Percentiles rank a stretch among this genome's conserved stretches.
These are phyloP conservation scores for Heliconius nattereri DNA, from an alignment of 1,140 invertebrate genomes.

Conservation along the genomic window DNA sequence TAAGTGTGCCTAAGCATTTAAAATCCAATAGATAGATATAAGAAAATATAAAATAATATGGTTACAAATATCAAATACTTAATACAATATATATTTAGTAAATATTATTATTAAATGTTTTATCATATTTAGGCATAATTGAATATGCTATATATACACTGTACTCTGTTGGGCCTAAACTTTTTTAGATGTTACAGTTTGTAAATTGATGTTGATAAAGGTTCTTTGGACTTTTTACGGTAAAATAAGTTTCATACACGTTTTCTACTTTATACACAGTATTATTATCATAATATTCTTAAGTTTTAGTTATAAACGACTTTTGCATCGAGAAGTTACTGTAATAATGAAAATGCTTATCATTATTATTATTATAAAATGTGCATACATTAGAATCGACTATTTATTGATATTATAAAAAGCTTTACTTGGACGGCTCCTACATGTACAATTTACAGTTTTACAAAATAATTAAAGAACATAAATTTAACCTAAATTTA, in stretches of 20 bases:
- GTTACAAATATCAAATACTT: neutral
- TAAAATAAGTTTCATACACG: conserved; percentile 17
- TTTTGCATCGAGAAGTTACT: neutral
- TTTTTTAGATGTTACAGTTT: neutral
- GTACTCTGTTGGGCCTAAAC: conserved; percentile 6
- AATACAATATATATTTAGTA: neutral
- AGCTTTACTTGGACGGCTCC: neutral
- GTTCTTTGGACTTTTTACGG: neutral
- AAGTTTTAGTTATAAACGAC: neutral
- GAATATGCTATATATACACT: neutral
- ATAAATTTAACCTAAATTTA: neutral
- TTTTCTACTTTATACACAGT: conserved; percentile 64
- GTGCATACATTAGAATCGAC: neutral
- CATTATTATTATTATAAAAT: neutral
- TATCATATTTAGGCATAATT: neutral
- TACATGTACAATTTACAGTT: neutral
- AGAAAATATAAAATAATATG: neutral
- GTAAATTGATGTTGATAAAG: neutral
- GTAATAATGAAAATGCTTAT: neutral
- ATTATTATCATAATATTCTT: conserved; percentile 45
- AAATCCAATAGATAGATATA: conserved; percentile 8
- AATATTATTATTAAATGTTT: neutral
- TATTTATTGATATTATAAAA: neutral
- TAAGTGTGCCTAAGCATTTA: neutral
- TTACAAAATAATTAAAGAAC: neutral